Evolutionary conservation across 2,113 vertebrate species (phyloP).

Genomic region (Craseonycteris thonglongyai): DNA sequence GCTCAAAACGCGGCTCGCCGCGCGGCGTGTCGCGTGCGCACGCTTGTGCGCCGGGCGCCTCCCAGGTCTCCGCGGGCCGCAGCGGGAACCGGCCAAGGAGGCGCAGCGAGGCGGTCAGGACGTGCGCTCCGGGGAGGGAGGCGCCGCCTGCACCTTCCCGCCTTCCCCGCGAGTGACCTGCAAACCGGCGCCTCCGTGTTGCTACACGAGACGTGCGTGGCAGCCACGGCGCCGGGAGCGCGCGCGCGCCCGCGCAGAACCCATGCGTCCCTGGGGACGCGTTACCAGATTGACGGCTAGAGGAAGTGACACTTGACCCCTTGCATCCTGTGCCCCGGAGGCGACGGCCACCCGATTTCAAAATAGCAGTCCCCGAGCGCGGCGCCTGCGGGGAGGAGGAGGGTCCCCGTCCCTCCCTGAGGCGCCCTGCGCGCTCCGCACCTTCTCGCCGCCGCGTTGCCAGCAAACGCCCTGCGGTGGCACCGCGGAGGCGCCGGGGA

Average conservation of each 20-base stretch:
- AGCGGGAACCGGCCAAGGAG: neutral
- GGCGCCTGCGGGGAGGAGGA: slow-evolving; percentile 7
- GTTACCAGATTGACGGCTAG: slow-evolving; percentile 71
- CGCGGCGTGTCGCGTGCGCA: neutral
- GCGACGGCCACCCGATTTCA: slow-evolving; percentile 48
- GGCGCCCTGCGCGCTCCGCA: neutral
- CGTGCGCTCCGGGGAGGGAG: too few relatives aligned
- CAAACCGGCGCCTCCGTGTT: too few relatives aligned
- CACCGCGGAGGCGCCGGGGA: neutral
- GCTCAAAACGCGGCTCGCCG: neutral
- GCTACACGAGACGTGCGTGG: too few relatives aligned
- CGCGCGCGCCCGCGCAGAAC: too few relatives aligned
- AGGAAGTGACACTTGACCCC: slow-evolving; percentile 79
- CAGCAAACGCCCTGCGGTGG: slow-evolving; percentile 25
- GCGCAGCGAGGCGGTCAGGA: neutral
- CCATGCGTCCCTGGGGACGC: too few relatives aligned
- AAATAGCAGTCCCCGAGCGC: slow-evolving; percentile 64
- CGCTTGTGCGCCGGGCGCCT: neutral
- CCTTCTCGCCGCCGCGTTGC: neutral
- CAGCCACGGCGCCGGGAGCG: too few relatives aligned
- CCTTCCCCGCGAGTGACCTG: slow-evolving; percentile 39
- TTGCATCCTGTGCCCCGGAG: slow-evolving; percentile 64
- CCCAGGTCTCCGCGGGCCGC: neutral
- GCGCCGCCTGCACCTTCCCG: neutral
- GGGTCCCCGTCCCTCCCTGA: neutral